Base-by-base conservation (phyloP, 2,888 invertebrate species). In the Tanytarsus gracilentus region DNA sequence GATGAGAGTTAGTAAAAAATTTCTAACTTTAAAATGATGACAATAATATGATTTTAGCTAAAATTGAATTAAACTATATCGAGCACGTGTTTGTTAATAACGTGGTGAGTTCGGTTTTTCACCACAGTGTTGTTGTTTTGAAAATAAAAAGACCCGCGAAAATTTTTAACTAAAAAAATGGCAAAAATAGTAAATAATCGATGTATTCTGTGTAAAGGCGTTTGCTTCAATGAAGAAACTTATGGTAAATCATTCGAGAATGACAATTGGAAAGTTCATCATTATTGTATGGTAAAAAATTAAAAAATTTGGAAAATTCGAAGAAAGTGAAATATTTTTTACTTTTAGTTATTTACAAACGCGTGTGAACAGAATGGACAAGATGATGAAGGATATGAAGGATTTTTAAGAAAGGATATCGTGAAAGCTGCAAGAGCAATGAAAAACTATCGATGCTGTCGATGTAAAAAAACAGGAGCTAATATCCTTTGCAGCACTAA, bases 261-360 rank as follows among this genome's bases (percentile, higher is more conserved):
- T 11, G 18, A 51, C n/a, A 7, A 51, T 30, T 11, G 27, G 4
- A 51, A n/a, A 27, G 48, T 21, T 16, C 58, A 58, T 23, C 26
- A 27, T 5, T 58, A 21, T 16, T 58, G 58, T 16, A 11, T 58
- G 27, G 56, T 58, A 58, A 58, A 7, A 29, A 51, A 44, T 7
- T 44, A 2, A 18, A 51, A 26, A 4, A 36, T 52, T 8, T 33
- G 18, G 33, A 30, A 21, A 27, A 29, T 23, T 55, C 39, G 3
- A 1, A 23, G 9, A 26, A n/a, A 30, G 30, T 52, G 1, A 55
- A 16, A 5, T 14, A n/a, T 16, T 26, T 27, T 11, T n/a, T 36
- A 2, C 25, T 53, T 18, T 40, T 29, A 58, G 58, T 23, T 58
- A 11, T 48, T 58, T 9, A 18, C 48, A 7, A 44, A 44, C 9